phyloP scores from a whole-genome alignment of 1,140 invertebrate species.

The Yoshiicerus persimilis region DNA sequence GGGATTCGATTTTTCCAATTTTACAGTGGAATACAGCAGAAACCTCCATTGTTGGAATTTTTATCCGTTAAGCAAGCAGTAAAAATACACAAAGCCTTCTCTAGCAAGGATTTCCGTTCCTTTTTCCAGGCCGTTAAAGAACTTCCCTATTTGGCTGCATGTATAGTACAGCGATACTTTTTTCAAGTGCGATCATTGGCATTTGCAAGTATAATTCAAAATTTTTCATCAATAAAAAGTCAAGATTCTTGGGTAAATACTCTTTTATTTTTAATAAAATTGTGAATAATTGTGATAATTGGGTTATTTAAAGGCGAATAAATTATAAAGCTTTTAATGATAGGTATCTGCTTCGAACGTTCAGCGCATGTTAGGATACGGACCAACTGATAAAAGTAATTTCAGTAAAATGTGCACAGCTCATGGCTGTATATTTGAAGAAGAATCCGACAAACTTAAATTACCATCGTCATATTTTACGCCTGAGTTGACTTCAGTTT shows the following conservation, averaged over 20 bases:
- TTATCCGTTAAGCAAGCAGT: conserved; percentile 76
- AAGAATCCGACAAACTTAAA: conserved; percentile 49
- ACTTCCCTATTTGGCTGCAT: conserved; percentile 84
- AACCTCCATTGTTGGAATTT: conserved; percentile 70
- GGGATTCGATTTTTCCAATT: neutral
- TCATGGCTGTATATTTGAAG: conserved; percentile 55
- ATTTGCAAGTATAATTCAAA: conserved; percentile 59
- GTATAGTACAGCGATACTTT: conserved; percentile 88
- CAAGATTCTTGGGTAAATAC: conserved; percentile 36
- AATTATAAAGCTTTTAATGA: neutral
- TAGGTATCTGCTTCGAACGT: conserved; percentile 52
- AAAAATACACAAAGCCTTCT: conserved; percentile 75
- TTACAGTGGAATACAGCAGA: conserved; percentile 69
- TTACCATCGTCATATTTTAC: conserved; percentile 54
- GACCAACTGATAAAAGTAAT: conserved; percentile 56
- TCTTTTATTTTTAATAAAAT: no score
- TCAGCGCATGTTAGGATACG: conserved; percentile 54
- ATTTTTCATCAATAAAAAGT: conserved; percentile 52
- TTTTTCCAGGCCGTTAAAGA: conserved; percentile 83
- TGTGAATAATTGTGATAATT: no score
- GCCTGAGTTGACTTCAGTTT: conserved; percentile 53
- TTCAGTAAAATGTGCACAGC: conserved; percentile 55
- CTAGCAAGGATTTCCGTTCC: conserved; percentile 84
- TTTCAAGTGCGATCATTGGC: conserved; percentile 76
- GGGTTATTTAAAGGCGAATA: conserved; percentile 28